Conservation (phyloP, 2,888 invertebrate genomes). For the Ophioninae sp. region DNA sequence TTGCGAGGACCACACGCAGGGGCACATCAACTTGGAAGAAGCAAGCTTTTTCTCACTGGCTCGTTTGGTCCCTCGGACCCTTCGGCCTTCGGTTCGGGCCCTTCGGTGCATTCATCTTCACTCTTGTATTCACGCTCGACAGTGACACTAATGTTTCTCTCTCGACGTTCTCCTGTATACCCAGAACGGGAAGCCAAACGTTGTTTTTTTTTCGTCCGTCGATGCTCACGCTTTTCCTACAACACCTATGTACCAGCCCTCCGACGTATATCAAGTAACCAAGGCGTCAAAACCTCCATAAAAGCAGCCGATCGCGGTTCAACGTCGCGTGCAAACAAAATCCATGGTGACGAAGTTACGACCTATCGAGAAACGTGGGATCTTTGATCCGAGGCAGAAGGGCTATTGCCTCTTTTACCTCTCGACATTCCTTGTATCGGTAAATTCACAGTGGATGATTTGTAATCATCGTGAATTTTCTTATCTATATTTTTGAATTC, state of each 20-base stretch:
- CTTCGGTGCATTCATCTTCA: constrained; percentile 75
- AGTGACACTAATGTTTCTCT: constrained; percentile 74
- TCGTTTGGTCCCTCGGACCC: constrained; percentile 66
- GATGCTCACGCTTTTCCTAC: constrained; percentile 12
- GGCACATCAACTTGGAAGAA: constrained; percentile 36
- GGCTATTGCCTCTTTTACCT: background rate
- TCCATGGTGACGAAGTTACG: background rate
- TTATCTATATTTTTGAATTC: too few species aligned
- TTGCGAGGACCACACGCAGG: constrained; percentile 66
- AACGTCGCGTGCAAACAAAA: constrained; percentile 14
- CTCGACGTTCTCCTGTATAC: constrained; percentile 37
- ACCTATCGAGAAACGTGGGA: background rate
- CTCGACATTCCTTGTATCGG: too few species aligned
- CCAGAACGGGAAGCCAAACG: constrained; percentile 3
- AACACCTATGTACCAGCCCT: constrained; percentile 16
- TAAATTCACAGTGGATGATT: too few species aligned
- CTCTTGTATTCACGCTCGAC: constrained; percentile 71
- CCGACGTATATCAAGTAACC: constrained; percentile 4
- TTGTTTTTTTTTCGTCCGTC: constrained; percentile 1
- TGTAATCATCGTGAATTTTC: too few species aligned
- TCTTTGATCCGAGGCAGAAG: background rate
- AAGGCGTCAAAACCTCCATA: constrained; percentile 7
- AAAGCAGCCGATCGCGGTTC: constrained; percentile 5
- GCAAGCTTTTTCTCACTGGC: constrained; percentile 48
- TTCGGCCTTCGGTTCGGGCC: constrained; percentile 42